phyloP scores from a whole-genome alignment of 2,888 invertebrate species.

The Galerucella calmariensis region DNA sequence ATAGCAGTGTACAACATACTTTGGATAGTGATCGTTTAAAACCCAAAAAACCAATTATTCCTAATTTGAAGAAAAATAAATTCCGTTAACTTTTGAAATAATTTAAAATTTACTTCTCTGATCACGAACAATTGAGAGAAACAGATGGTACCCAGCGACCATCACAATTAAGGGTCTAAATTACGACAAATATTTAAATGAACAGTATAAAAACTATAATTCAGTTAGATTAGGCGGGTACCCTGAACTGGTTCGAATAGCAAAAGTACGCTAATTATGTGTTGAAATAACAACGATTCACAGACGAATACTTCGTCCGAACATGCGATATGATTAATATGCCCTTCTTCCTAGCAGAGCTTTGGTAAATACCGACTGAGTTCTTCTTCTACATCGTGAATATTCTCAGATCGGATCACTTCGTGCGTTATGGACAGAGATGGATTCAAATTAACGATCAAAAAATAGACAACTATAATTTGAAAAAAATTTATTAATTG shows the following conservation, averaged over 20 bases:
- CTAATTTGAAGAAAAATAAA: no score
- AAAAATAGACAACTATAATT: neutral
- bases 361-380: constrained; percentile 59
- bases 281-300: constrained; percentile 49
- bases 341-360: constrained; percentile 56
- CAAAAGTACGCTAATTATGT: constrained; percentile 50
- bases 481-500: no score
- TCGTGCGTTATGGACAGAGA: constrained; percentile 14
- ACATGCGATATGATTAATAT: constrained; percentile 66
- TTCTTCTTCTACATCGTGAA: constrained; percentile 35
- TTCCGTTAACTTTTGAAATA: neutral
- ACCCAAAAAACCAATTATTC: no score
- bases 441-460: constrained; percentile 9
- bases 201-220: constrained; percentile 6
- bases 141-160: constrained; percentile 2
- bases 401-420: constrained; percentile 33
- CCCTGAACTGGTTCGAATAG: constrained; percentile 20
- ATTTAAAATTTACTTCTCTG: neutral
- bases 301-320: constrained; percentile 54
- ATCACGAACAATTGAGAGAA: neutral
- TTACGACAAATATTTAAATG: constrained; percentile 21
- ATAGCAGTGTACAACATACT: no score
- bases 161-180: neutral
- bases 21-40: no score
- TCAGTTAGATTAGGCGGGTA: constrained; percentile 14